Percentiles rank a stretch among this genome's conserved stretches.
These are phyloP conservation scores for Thermophis baileyi DNA, from an alignment of 2,113 vertebrate genomes.

Conservation along the genomic window DNA sequence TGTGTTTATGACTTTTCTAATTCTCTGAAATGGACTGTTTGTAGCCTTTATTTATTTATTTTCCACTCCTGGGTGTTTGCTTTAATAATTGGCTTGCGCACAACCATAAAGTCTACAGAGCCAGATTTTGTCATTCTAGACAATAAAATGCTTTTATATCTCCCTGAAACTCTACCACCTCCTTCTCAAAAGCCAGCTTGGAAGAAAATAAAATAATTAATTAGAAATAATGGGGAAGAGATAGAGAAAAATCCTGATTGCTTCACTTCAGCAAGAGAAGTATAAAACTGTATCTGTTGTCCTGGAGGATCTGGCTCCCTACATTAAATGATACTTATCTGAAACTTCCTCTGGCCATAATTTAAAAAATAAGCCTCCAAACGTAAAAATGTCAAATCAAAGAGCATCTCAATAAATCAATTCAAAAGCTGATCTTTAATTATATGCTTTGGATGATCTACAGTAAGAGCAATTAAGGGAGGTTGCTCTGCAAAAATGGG, in stretches of 20 bases:
- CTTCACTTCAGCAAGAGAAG: constrained; percentile 41
- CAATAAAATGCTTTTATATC: not conserved
- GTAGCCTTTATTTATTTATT: not conserved
- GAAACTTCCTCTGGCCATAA: constrained; percentile 59
- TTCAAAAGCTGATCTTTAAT: constrained; percentile 24
- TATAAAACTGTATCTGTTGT: constrained; percentile 39
- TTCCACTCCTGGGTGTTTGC: not conserved
- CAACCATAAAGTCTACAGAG: not conserved
- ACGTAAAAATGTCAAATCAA: constrained; percentile 56
- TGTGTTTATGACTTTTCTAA: accelerated
- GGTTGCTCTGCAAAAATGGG: constrained; percentile 1
- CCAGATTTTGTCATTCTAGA: not conserved
- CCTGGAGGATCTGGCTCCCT: constrained; percentile 44
- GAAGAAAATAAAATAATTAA: constrained; percentile 6
- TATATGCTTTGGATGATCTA: constrained; percentile 28
- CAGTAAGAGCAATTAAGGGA: constrained; percentile 13
- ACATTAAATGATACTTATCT: constrained; percentile 56
- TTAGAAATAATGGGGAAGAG: not conserved
- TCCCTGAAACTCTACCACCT: not conserved
- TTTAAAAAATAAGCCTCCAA: constrained; percentile 60
- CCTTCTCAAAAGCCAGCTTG: accelerated
- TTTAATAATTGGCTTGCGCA: not conserved
- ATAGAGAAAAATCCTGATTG: not conserved
- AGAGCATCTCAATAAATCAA: constrained; percentile 60
- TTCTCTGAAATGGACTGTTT: accelerated